Evolutionary conservation across 23 tunicate species (phyloP), one percentile per base, ranked within the genome.

Genomic region (Styela plicata): DNA sequence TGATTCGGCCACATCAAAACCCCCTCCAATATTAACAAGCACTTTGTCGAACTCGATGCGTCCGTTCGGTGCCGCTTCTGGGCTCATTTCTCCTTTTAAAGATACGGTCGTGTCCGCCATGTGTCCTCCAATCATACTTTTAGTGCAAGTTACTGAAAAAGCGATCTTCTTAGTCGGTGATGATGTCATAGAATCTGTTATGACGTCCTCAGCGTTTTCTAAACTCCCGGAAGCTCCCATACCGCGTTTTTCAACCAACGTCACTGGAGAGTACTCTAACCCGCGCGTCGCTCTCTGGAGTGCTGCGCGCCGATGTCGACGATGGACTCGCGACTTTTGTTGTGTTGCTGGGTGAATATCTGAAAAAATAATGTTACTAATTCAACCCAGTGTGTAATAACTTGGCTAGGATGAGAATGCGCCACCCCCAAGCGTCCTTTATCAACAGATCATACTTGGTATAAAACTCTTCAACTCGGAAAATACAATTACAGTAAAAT

Each of bases 121-220:
- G 10, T 69, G 79, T 34, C 80, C 74, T 7, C 96, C 96, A 21
- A 90, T 80, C 33, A 90, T 52, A 36, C 96, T 79, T 36, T 77
- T 73, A 3, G 89, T 85, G 22, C 86, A 77, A 17, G 96, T 88
- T 24, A 80, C 96, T 2, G 96, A 90, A 82, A 90, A 90, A 28
- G 96, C 96, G 27, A 88, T 69, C 2, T 17, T 27, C 17, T 22
- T 17, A 27, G 13, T 17, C 2, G 22, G 30, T n/a, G n/a, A n/a
- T 17, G 22, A 21, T 17, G 16, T 22, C 22, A 18, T 22, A 16
- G 22, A 16, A 0, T 27, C 71, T 0, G 71, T 27, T 67, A 16
- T 67, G 2, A 67, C 71, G 30, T 67, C 71, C n/a, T n/a, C n/a
- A n/a, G n/a, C n/a, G n/a, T n/a, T n/a, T 18, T 27, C 31, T 13